Base-by-base conservation (phyloP, 2,797 vertebrate genomes). In the Tadarida brasiliensis region DNA sequence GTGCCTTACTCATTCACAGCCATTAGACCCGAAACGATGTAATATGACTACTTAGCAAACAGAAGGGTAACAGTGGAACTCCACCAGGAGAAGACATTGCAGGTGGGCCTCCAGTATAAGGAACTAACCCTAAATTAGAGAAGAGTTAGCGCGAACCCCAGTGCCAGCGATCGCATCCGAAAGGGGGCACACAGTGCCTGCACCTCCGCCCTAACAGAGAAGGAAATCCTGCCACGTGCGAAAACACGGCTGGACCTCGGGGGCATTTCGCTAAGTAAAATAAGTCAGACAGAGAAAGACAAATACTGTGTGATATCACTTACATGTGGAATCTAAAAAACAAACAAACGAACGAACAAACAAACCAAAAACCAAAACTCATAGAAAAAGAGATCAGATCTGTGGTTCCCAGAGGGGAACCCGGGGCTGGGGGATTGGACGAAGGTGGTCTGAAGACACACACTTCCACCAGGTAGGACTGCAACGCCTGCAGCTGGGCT, bases 391-490 rank as follows among this genome's bases (percentile, higher is more conserved):
- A 73, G 33, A 22, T 81, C 26, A 26, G 54, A 78, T 88, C 33
- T 85, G 11, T 78, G 71, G 33, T 33, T 47, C 51, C 16, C 24
- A 59, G 61, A 26, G 83, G 22, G 15, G 17, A 17, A 6, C 19
- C 0, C 0, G 17, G 20, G 2, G 20, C n/a, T 33, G 11, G 30
- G 19, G 2, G 30, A 67, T 16, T 28, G 28, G 82, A 56, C 24
- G 10, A 54, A 80, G 7, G 35, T 49, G 33, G 14, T 91, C 56
- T 35, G 83, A 67, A 24, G 33, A 9, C 7, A 26, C 30, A 35
- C 47, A 74, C 59, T 82, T 93, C 35, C 57, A 83, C 35, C 57
- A 83, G 12, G 67, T 70, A 44, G 63, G 47, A 57, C 24, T 74
- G 35, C 17, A 57, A 56, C 12, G 35, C 11, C 24, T 33, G 30